A percentile compares a stretch with the other conserved stretches of the same genome.
phyloP scores from a whole-genome alignment of 2,888 invertebrate species.

The Anorthoa munda region DNA sequence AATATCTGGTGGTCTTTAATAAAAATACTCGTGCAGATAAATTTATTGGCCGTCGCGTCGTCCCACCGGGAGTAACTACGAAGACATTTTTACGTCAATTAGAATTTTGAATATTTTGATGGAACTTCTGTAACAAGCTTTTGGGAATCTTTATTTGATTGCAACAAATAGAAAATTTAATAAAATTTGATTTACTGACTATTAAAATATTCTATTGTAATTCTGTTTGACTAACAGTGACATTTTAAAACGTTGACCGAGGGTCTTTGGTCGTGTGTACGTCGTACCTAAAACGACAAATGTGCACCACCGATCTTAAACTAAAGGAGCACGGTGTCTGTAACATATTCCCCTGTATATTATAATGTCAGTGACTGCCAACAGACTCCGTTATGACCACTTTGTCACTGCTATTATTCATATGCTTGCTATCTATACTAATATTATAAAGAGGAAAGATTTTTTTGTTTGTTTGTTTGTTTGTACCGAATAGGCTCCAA shows the following conservation, averaged over 20 bases:
- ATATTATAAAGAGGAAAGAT: too few relatives aligned
- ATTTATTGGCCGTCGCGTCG: conserved; percentile 63
- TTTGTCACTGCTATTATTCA: conserved; percentile 15
- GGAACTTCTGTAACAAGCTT: conserved; percentile 42
- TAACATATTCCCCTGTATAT: conserved; percentile 27
- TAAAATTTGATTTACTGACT: neutral
- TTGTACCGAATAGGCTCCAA: too few relatives aligned
- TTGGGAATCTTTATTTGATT: neutral
- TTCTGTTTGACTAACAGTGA: neutral
- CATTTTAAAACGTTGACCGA: neutral
- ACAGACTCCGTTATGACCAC: conserved; percentile 1
- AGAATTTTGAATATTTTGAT: conserved; percentile 57
- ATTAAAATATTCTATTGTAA: neutral
- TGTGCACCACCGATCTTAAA: conserved; percentile 15
- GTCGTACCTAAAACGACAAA: neutral
- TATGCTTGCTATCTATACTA: neutral
- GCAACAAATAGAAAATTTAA: neutral
- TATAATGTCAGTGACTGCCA: conserved; percentile 5
- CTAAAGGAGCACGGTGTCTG: neutral
- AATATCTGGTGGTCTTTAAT: conserved; percentile 70
- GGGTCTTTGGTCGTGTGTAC: neutral
- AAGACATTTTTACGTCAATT: conserved; percentile 75
- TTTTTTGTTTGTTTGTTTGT: too few relatives aligned
- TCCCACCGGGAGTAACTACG: conserved; percentile 68
- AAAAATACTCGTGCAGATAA: conserved; percentile 68